These are phyloP conservation scores for Eupithecia vulgata DNA, from an alignment of 2,888 invertebrate genomes.

Conservation along the genomic window DNA sequence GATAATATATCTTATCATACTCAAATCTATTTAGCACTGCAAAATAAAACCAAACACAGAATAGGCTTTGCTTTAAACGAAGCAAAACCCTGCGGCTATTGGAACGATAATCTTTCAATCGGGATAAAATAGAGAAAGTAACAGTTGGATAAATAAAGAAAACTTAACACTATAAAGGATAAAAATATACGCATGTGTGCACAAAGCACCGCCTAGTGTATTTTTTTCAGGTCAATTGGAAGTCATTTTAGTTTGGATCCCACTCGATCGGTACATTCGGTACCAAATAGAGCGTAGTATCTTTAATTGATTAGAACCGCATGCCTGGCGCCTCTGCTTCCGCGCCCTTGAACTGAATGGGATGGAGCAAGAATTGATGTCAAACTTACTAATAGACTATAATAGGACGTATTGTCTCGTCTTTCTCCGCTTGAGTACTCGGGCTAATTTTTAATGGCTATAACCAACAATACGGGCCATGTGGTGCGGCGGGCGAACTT, in stretches of 20 bases:
- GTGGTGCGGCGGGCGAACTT: too few relatives aligned
- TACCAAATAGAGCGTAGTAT: constrained; percentile 39
- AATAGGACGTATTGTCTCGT: not conserved
- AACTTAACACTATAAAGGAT: not conserved
- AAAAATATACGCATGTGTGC: not conserved
- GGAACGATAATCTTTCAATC: not conserved
- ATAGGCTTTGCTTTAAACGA: not conserved
- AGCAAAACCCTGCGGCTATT: not conserved
- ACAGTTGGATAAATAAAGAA: not conserved
- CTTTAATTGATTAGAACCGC: constrained; percentile 73
- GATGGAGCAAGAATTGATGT: constrained; percentile 18
- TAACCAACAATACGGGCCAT: not conserved
- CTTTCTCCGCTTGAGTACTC: not conserved
- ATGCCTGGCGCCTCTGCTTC: constrained; percentile 52
- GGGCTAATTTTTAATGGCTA: not conserved
- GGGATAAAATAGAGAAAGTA: not conserved
- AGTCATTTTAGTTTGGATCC: constrained; percentile 7
- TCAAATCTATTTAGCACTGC: not conserved
- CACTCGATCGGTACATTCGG: not conserved
- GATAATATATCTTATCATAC: not conserved
- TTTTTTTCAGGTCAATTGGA: constrained; percentile 4
- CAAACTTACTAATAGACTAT: constrained; percentile 7
- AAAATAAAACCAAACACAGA: not conserved
- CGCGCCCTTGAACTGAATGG: constrained; percentile 27
- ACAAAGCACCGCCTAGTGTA: not conserved